Base-by-base conservation (phyloP, 2,113 vertebrate genomes). In the Hypomesus transpacificus region DNA sequence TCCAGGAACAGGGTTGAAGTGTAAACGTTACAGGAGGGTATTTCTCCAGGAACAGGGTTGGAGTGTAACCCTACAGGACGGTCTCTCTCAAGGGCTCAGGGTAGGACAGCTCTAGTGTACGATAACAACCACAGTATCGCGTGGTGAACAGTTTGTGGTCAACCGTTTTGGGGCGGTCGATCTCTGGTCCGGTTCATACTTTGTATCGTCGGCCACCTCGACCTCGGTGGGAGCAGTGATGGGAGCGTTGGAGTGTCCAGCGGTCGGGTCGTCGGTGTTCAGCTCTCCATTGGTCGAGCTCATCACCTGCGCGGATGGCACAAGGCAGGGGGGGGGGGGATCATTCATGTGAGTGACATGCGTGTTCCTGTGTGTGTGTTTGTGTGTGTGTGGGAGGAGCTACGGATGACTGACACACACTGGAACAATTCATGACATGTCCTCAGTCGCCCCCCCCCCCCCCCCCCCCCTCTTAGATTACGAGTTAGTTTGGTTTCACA, bases 211-310 rank as follows among this genome's bases (percentile, higher is more conserved):
- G 1, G 95, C 92, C 91, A 98, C 96, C 85, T 99, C 96, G 62
- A 98, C 94, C 83, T 98, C 96, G 0, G 97, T 93, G 8, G 95
- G 94, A 50, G 96, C 95, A 0, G 96, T 97, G 91, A 99, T 99
- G 84, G 97, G 97, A 66, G 97, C 96, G 0, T 98, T 99, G 66
- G 97, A 99, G 85, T 98, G 96, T 84, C 95, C 97, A 0, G 97
- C 97, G 0, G 95, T 97, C 3, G 96, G 96, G 85, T 99, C 96
- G 0, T 99, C 97, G 0, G 96, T 94, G 82, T 99, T 98, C 88
- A 99, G 90, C 91, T 99, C 97, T 6, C 97, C 97, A 0, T 99
- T 98, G 39, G 96, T 98, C 71, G 96, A 99, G 89, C 95, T 98
- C 91, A 98, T 95, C 81, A 97, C 96, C 97, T 98, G 89, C 0